Evolutionary conservation across 2,113 vertebrate genomes (phyloP), one percentile per base, ranked within the genome.

Genomic region (Myotis yumanensis): DNA sequence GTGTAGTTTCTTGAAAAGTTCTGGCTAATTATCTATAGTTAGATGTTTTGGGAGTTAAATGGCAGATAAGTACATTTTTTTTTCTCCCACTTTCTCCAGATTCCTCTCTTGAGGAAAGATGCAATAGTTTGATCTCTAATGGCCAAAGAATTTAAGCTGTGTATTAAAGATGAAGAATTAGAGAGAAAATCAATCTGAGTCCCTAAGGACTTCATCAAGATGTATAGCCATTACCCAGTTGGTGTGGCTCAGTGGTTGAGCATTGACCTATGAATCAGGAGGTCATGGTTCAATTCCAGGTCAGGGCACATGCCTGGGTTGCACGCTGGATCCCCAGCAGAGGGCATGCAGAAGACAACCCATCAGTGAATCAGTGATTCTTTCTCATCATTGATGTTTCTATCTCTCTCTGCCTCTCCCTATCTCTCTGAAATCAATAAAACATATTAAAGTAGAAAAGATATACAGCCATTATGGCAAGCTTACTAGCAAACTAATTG

Each of bases 401-500:
- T 62, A 28, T 28, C 23, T 62, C 59, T 62, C 11, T 62, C 59
- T 62, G 23, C 23, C 59, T 28, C 59, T 62, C 23, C 57, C 23
- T 62, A 62, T 23, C 25, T 62, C 23, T 62, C 59, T 62, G 25
- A 62, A 28, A 25, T 62, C 59, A 62, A 62, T 62, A 28, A 62
- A 62, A 62, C 25, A 28, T 62, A 62, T 28, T 25, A 62, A 62
- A 62, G 59, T 28, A 28, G 10, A 62, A 28, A 91, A 92, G 54
- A 87, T 87, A 16, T 37, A 66, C 8, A 43, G 23, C 28, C 62
- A 68, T 18, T 59, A 86, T 18, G 14, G 32, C 25, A 16, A 64
- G 18, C 35, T 57, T 62, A 40, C 23, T 76, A 84, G 32, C 16
- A 95, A 86, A 92, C 14, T 79, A 93, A 62, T 87, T 69, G 92